Evolutionary conservation across 2,888 invertebrate genomes (phyloP).

Genomic region (Archaeoteleia sp.): DNA sequence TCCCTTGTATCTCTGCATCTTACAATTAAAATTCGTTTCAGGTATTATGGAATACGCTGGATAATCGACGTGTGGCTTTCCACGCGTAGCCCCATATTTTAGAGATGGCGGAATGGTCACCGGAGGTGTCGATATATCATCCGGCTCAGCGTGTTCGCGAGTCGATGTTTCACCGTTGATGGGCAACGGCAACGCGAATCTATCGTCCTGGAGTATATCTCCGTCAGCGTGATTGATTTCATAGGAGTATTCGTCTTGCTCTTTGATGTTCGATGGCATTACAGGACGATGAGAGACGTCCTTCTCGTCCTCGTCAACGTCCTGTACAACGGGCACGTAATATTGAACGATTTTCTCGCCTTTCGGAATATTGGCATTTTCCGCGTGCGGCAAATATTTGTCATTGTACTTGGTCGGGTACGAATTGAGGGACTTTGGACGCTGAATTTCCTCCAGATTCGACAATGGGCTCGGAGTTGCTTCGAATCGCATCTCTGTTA

Average conservation of each 20-base stretch:
- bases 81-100: constrained; percentile 74
- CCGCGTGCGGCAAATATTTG: constrained; percentile 23
- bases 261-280: constrained; percentile 42
- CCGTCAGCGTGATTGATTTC: constrained; percentile 61
- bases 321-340: constrained; percentile 63
- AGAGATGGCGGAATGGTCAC: constrained; percentile 57
- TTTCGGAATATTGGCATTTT: constrained; percentile 33
- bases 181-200: constrained; percentile 47
- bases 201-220: constrained; percentile 59
- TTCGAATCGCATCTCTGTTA: constrained; percentile 68
- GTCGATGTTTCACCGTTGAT: constrained; percentile 56
- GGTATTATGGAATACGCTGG: constrained; percentile 86
- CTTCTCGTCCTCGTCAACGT: constrained; percentile 56
- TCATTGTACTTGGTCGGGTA: constrained; percentile 50
- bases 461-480: constrained; percentile 59
- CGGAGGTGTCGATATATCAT: constrained; percentile 40
- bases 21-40: constrained; percentile 86
- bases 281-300: constrained; percentile 37
- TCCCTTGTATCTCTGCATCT: constrained; percentile 91
- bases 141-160: constrained; percentile 54
- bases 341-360: constrained; percentile 63
- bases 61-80: constrained; percentile 86
- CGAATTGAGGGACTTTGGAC: constrained; percentile 24
- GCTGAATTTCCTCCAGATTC: constrained; percentile 33
- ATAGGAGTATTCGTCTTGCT: constrained; percentile 57